These are phyloP conservation scores for Peribatodes rhomboidaria DNA, from an alignment of 2,888 invertebrate species.

Conservation along the genomic window DNA sequence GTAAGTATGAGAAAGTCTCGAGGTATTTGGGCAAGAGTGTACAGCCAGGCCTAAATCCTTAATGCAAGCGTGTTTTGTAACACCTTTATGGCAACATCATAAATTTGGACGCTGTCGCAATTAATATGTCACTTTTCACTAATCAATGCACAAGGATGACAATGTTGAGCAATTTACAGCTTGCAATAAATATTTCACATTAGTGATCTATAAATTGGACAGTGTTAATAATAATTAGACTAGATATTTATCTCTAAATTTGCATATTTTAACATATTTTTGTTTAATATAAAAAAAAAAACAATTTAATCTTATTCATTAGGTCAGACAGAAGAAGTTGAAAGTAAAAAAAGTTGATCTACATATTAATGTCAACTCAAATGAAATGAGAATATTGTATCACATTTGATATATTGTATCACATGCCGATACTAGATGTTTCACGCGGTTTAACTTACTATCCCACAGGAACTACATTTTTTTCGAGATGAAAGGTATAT, in stretches of 20 bases:
- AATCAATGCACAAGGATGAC: constrained; percentile 10
- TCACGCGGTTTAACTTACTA: too few relatives aligned
- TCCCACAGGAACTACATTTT: too few relatives aligned
- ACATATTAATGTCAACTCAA: too few relatives aligned
- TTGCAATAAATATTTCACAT: not conserved
- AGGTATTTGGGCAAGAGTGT: not conserved
- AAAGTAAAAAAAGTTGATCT: too few relatives aligned
- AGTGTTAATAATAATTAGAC: not conserved
- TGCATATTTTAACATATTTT: not conserved
- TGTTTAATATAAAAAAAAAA: not conserved
- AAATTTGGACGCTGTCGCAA: constrained; percentile 21
- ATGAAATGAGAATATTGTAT: too few relatives aligned
- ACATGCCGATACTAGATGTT: too few relatives aligned
- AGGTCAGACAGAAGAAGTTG: too few relatives aligned
- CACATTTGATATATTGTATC: too few relatives aligned
- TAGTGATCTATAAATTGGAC: not conserved
- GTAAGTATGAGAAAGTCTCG: too few relatives aligned
- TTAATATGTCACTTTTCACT: constrained; percentile 8
- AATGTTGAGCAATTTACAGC: constrained; percentile 8
- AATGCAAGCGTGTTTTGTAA: not conserved
- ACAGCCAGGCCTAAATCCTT: not conserved
- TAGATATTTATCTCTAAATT: not conserved
- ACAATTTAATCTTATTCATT: too few relatives aligned
- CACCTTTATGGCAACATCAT: not conserved
- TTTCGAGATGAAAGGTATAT: too few relatives aligned